Evolutionary conservation across 53 echinoderm and acorn worm genomes (phyloP), one percentile per base, ranked within the genome.

Genomic region (Patiria pectinifera): DNA sequence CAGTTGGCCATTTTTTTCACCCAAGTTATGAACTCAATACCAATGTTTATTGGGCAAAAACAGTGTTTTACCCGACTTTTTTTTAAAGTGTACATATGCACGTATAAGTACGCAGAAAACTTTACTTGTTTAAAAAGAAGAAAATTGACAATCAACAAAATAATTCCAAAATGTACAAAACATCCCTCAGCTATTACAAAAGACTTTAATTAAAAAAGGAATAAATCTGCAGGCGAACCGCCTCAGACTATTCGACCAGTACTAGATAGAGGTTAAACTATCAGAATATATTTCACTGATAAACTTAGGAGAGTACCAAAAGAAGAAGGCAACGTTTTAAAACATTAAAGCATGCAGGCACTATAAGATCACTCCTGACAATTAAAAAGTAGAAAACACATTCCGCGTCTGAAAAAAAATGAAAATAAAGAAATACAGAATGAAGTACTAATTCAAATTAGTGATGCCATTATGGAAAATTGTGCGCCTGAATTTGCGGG

Each of bases 91-190:
- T 60, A 60, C 60, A 60, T 60, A 45, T 35, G 35, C 35, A 35
- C 35, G 35, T 35, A 35, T 35, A 35, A 35, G 25, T 11, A 83
- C 18, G 60, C 44, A 83, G 6, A 26, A 10, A 83, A 58, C 5
- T 62, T 22, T 35, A 83, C 63, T 24, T 24, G 60, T 59, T 59
- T 26, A 63, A 22, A 35, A 24, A 63, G 21, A 83, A 61, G 59
- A 11, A 83, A 83, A 83, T 25, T 9, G 26, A 83, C 58, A 14
- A 8, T 35, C 35, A 35, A 35, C 35, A 26, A 86, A 49, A 75
- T 74, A 15, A 85, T 85, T 82, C 59, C 72, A 86, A 86, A 48
- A 86, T 86, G 86, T 49, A 86, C 48, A 86, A 24, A 59, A 49
- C 24, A 86, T 4, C 8, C 46, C n/a, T 69, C 2, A 63, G 8